Evolutionary conservation across 2,888 invertebrate species (phyloP).

Genomic region (Melolontha melolontha): DNA sequence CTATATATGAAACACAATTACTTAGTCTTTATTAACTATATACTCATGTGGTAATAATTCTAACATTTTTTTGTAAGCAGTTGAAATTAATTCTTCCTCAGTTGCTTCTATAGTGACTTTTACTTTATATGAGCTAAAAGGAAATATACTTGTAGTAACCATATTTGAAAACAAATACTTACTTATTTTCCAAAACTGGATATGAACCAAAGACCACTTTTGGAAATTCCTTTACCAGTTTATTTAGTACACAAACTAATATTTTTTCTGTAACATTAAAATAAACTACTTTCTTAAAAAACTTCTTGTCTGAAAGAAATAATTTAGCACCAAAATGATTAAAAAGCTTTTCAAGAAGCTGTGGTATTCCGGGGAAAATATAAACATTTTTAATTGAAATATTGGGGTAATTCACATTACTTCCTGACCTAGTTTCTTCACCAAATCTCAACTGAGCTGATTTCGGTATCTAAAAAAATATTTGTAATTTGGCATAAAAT

Average conservation of each 20-base stretch:
- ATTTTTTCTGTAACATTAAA: conserved; percentile 66
- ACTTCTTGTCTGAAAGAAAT: conserved; percentile 62
- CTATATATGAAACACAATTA: too few relatives aligned
- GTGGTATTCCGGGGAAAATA: conserved; percentile 79
- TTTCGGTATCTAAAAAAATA: conserved; percentile 67
- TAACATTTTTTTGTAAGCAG: conserved; percentile 63
- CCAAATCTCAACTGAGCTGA: conserved; percentile 65
- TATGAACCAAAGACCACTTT: conserved; percentile 69
- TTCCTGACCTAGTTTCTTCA: conserved; percentile 53
- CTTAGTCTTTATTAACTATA: conserved; percentile 50
- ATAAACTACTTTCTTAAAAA: conserved; percentile 64
- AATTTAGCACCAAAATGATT: conserved; percentile 57
- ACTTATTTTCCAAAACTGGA: conserved; percentile 66
- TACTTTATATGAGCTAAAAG: conserved; percentile 66
- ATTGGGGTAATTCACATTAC: conserved; percentile 63
- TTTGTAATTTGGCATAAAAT: background rate
- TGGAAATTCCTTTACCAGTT: conserved; percentile 65
- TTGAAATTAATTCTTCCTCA: conserved; percentile 54
- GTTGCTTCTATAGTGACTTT: conserved; percentile 68
- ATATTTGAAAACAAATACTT: conserved; percentile 43
- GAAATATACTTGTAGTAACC: conserved; percentile 15
- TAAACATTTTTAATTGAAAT: conserved; percentile 72
- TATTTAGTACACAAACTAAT: conserved; percentile 63
- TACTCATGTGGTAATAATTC: conserved; percentile 56
- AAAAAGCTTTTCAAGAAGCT: conserved; percentile 65